Evolutionary conservation across 2,797 vertebrate species (phyloP).

Genomic region (Micromesistius poutassou): DNA sequence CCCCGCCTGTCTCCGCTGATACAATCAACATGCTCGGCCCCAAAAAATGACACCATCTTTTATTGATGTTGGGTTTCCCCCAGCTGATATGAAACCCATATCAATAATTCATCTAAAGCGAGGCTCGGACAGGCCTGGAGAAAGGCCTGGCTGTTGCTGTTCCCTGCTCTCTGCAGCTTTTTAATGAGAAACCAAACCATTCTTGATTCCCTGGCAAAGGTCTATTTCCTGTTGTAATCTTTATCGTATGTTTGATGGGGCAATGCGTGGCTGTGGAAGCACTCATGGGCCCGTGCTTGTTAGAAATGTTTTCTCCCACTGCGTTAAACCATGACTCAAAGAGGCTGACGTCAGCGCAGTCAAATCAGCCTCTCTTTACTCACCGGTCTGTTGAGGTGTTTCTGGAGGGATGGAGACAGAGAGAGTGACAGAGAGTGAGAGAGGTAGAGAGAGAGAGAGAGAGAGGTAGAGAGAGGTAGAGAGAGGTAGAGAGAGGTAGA

Average conservation of each 20-base stretch:
- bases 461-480: neutral
- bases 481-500: neutral
- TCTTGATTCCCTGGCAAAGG: slow-evolving; percentile 55
- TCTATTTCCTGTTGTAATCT: slow-evolving; percentile 60
- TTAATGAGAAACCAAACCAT: slow-evolving; percentile 42
- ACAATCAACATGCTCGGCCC: slow-evolving; percentile 51
- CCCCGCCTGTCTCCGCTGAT: slow-evolving; percentile 37
- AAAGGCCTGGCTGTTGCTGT: slow-evolving; percentile 33
- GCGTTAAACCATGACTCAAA: slow-evolving; percentile 48
- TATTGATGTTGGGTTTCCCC: slow-evolving; percentile 74
- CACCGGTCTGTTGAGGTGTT: neutral
- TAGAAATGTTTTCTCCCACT: slow-evolving; percentile 57
- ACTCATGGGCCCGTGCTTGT: slow-evolving; percentile 50
- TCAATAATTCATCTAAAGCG: slow-evolving; percentile 71
- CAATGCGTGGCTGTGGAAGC: slow-evolving; percentile 44
- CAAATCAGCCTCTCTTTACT: neutral
- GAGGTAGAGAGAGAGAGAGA: neutral
- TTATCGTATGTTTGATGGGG: slow-evolving; percentile 65
- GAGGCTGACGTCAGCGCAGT: slow-evolving; percentile 40
- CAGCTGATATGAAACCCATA: slow-evolving; percentile 68
- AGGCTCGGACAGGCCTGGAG: slow-evolving; percentile 31
- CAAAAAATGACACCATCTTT: slow-evolving; percentile 68
- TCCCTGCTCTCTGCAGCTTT: slow-evolving; percentile 19
- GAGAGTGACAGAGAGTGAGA: neutral
- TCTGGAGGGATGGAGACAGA: neutral